Base-by-base conservation (phyloP, 2,888 invertebrate species). In the Dysmachus trigonus region DNA sequence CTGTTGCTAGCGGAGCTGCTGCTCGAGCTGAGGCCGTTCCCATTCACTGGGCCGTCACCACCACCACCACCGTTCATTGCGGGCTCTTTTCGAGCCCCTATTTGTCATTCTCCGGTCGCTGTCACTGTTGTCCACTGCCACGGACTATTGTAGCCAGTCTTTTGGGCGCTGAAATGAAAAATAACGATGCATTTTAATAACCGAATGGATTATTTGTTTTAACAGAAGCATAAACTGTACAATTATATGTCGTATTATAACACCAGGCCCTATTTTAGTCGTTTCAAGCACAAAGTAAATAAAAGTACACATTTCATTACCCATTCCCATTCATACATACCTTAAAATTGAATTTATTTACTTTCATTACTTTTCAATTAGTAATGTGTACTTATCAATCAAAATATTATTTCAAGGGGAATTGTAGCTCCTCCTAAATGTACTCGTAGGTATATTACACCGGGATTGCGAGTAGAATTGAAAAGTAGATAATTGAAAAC, bases 41-140 rank as follows among this genome's bases (percentile, higher is more conserved):
- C 82, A 74, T 31, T 74, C 33, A 27, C 79, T 15, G 47, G 7
- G 13, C 33, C 72, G 18, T 74, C 53, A 33, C 72, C 53, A 83
- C 86, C 53, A 83, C 86, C 87, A 86, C 85, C 83, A 89, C 88
- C 89, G 88, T 88, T 85, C 31, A 88, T 88, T 87, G 90, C 87
- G 90, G 92, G 91, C 91, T 91, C 92, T 89, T 91, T 92, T 85
- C 90, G 92, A 92, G 91, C 92, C 91, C 91, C 91, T 90, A 91
- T 90, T 90, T 93, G 94, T 93, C 94, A 94, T 93, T 94, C 94
- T 53, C 93, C 94, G 77, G 93, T 92, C 35, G 94, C 93, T 74
- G 94, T 93, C 85, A 94, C 93, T 31, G 93, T 93, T 87, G 94
- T 93, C 93, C 94, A 94, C 90, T 93, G 93, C 94, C 94, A 94